These are phyloP conservation scores for Pharmacophagus antenor DNA, from an alignment of 2,888 invertebrate genomes.

Conservation along the genomic window DNA sequence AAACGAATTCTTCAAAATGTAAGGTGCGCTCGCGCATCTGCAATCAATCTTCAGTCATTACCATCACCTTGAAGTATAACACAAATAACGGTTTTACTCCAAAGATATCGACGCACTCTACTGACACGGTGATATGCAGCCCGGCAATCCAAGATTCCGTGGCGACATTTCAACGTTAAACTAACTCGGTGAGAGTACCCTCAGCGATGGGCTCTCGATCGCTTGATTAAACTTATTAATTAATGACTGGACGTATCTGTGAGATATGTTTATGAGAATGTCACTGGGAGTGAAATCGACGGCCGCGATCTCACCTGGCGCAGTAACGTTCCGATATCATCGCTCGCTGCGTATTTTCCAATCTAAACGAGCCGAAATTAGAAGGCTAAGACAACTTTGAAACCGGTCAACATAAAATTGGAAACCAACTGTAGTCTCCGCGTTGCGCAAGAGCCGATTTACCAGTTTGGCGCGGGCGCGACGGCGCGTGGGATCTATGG, in stretches of 20 bases:
- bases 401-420: constrained; percentile 82
- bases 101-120: constrained; percentile 27
- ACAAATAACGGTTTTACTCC: constrained; percentile 21
- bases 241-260: constrained; percentile 36
- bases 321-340: constrained; percentile 49
- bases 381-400: constrained; percentile 76
- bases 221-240: constrained; percentile 39
- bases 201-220: constrained; percentile 28
- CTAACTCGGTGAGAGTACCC: constrained; percentile 32
- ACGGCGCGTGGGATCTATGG: constrained; percentile 70
- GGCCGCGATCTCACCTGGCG: constrained; percentile 43
- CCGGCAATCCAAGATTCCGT: constrained; percentile 25
- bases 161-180: constrained; percentile 30
- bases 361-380: constrained; percentile 80
- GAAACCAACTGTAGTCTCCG: constrained; percentile 76
- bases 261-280: constrained; percentile 38
- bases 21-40: background rate
- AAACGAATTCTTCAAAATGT: background rate
- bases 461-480: constrained; percentile 66
- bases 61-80: constrained; percentile 21
- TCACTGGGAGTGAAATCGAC: constrained; percentile 40
- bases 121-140: constrained; percentile 29
- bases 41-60: constrained; percentile 22
- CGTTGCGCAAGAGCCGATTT: constrained; percentile 74
- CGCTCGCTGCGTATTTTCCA: constrained; percentile 67